Evolutionary conservation across 2,797 vertebrate species (phyloP), one percentile per base, ranked within the genome.

Genomic region (Anas georgica): DNA sequence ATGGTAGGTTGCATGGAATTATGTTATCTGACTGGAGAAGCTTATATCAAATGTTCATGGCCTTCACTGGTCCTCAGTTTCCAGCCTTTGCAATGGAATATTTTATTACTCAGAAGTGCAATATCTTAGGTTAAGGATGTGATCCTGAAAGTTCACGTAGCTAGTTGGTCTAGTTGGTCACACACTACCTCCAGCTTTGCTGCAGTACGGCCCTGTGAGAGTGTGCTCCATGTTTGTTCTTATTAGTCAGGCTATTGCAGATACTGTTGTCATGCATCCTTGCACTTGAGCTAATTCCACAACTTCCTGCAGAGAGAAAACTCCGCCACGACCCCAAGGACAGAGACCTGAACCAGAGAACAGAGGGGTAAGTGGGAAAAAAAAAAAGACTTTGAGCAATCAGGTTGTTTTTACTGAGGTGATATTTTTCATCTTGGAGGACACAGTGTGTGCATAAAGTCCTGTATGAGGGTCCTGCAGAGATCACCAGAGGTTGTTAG

Each of bases 261-360:
- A 43, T 62, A 39, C 26, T 79, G 1, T 35, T 93, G 82, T 21
- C 54, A 18, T 8, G 15, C 77, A 22, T 89, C 58, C 23, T 85
- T 78, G 45, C 54, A 83, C 54, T 85, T 90, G 77, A 86, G 72
- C 72, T 95, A 68, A 96, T 74, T 90, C 88, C 81, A 86, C 56
- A 62, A 91, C 77, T 87, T 96, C 46, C 66, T 97, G 81, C 94
- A 99, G 99, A 98, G 99, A 99, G 97, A 98, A 99, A 97, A 99
- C 99, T 8, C 99, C 99, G 5, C 99, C 99, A 54, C 98, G 99
- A 95, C 99, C 99, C 90, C 99, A 99, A 95, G 99, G 99, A 26
- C 99, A 99, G 96, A 98, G 99, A 69, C 99, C 99, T n/a, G 99
- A 99, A 86, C 99, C 99, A 4, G 99, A 99, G 96, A 99, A 99